Base-by-base conservation (phyloP, 2,888 invertebrate genomes). In the Athalia circularis region DNA sequence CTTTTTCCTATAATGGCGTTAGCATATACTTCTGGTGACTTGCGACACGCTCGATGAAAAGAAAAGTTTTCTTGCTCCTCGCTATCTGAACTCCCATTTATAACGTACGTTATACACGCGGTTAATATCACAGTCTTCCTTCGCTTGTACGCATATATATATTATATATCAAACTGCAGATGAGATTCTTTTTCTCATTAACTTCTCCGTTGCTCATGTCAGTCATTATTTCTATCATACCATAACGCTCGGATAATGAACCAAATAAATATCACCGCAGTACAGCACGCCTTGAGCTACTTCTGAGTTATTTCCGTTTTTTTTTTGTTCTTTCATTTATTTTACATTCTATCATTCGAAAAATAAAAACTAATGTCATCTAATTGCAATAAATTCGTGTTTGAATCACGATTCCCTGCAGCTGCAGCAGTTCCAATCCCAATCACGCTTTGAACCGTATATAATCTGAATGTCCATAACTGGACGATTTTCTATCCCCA, bases 221-320 rank as follows among this genome's bases (percentile, higher is more conserved):
- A 70, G 70, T 70, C 57, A 54, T 54, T 59, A 70, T 57, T 57
- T 68, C 65, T n/a, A 61, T 61, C 13, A 3, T n/a, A 13, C 61
- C 61, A 11, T 61, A n/a, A n/a, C 11, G 13, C 52, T 48, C 13
- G 61, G 7, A 50, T 29, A 11, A 68, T 68, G 54, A 54, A 54
- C 54, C 15, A 67, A 68, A 68, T 54, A 11, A 68, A 68, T 68
- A 50, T 68, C 52, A 13, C 11, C 65, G 65, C 47, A 6, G 47
- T 29, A 65, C 43, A 4, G 68, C n/a, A 9, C 57, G 70, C 72
- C 72, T 72, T 72, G 72, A 72, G 59, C 72, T 72, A 72, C 72
- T 72, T 72, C 43, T 8, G 45, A 61, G 45, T 45, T 72, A 59
- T 59, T 29, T 54, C 8, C n/a, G n/a, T 54, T 9, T 50, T 52